Evolutionary conservation across 2,888 invertebrate species (phyloP).

Genomic region (Tribolium freemani): DNA sequence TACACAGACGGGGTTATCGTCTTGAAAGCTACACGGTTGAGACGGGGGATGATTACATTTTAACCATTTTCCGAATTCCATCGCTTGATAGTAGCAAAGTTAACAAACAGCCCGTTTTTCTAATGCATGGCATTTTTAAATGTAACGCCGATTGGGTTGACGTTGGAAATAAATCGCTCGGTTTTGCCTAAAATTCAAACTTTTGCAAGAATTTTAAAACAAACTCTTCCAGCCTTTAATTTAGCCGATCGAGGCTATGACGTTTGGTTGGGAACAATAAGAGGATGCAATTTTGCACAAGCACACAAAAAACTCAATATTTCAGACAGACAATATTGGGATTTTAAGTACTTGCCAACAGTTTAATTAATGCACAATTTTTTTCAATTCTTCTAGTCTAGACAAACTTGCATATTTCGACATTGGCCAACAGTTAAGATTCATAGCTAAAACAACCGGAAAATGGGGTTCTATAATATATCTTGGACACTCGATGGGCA

Average conservation of each 20-base stretch:
- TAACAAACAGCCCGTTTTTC: constrained; percentile 46
- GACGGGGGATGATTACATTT: constrained; percentile 18
- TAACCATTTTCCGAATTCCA: constrained; percentile 39
- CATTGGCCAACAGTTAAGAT: constrained; percentile 17
- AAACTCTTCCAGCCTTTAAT: constrained; percentile 69
- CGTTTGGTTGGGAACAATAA: constrained; percentile 84
- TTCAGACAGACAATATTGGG: constrained; percentile 76
- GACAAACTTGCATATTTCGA: constrained; percentile 8
- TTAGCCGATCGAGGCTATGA: constrained; percentile 77
- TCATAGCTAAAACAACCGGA: constrained; percentile 6
- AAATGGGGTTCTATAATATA: constrained; percentile 10
- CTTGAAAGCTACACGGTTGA: constrained; percentile 7
- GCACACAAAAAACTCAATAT: constrained; percentile 72
- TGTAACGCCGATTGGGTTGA: constrained; percentile 50
- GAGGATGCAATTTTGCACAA: constrained; percentile 81
- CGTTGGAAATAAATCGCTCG: constrained; percentile 49
- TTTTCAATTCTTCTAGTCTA: constrained; percentile 1
- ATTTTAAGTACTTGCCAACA: constrained; percentile 67
- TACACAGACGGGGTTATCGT: constrained; percentile 13
- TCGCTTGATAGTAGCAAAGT: constrained; percentile 9
- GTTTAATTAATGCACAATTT: neutral
- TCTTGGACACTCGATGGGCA: constrained; percentile 23
- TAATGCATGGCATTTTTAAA: constrained; percentile 51
- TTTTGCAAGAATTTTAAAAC: too few relatives aligned
- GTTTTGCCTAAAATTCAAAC: neutral